Conservation (phyloP, 2,797 vertebrate genomes). For the Ctenopoma kingsleyae region DNA sequence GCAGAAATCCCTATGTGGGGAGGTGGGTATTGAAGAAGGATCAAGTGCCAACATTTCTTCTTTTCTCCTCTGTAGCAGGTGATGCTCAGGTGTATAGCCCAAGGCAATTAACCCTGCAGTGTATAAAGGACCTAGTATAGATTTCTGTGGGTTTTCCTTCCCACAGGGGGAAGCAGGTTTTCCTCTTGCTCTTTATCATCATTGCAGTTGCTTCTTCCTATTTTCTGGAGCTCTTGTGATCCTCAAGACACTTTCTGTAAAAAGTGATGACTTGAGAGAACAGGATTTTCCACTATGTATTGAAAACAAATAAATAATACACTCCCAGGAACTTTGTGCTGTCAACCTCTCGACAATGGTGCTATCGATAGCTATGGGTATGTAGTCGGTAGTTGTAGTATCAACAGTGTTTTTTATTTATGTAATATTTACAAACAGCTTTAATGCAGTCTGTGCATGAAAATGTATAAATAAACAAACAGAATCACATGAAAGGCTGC, state of each 20-base stretch:
- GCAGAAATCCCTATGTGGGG: conserved; percentile 10
- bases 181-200: conserved; percentile 20
- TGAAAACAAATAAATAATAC: background rate
- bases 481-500: background rate
- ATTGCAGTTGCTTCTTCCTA: conserved; percentile 12
- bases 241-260: conserved; percentile 36
- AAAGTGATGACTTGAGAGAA: conserved; percentile 13
- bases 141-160: conserved; percentile 41
- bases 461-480: background rate
- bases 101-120: conserved; percentile 49
- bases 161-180: conserved; percentile 11
- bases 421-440: background rate
- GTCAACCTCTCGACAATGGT: too few relatives aligned
- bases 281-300: background rate
- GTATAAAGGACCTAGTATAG: conserved; percentile 54
- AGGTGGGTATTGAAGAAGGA: conserved; percentile 16
- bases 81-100: conserved; percentile 35
- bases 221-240: conserved; percentile 23
- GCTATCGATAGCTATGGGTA: too few relatives aligned
- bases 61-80: conserved; percentile 35
- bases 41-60: conserved; percentile 31
- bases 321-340: too few relatives aligned
- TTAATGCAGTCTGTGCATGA: background rate
- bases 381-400: too few relatives aligned
- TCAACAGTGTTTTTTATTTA: too few relatives aligned